Evolutionary conservation across 2,888 invertebrate genomes (phyloP), one percentile per base, ranked within the genome.

Genomic region (Copidosoma aretas): DNA sequence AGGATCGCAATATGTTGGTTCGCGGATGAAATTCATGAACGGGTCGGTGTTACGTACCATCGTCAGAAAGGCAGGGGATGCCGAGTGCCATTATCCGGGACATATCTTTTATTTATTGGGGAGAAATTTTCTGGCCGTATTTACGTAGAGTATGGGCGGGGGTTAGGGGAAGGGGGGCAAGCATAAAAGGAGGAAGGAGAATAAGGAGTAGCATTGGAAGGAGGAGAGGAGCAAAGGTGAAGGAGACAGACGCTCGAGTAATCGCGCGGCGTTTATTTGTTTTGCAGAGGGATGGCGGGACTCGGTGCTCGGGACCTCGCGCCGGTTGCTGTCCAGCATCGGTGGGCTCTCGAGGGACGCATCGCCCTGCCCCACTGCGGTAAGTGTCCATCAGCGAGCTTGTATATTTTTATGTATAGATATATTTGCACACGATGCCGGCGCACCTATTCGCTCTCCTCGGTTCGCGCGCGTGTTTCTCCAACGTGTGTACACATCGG

Each of bases 211-310:
- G 58, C 10, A 21, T 22, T 17, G 15, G 25, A 8, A 21, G 57
- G 8, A 10, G 58, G 4, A 24, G n/a, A 57, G 8, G 21, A 60
- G 49, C 14, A 60, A 22, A 43, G 32, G 8, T 32, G 32, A 32
- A 46, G 43, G 25, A 56, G n/a, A 32, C 32, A 56, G n/a, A 32
- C 32, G 17, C 15, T 12, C 10, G 21, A 56, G 19, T 25, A 17
- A 15, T 10, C 12, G 32, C 10, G 39, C n/a, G 41, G 58, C 51
- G 54, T 67, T 61, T 72, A 73, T 74, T 71, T 73, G 41, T 75
- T 66, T 82, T 80, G 12, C 80, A 83, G 83, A 83, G 80, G 82
- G 81, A 83, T 83, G 83, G 83, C 82, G 82, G 73, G 81, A 82
- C 73, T 82, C 82, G 17, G 81, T 83, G 79, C 77, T 83, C 78